Evolutionary conservation across 1,140 invertebrate species (phyloP), one percentile per base, ranked within the genome.

Genomic region (Orussus abietinus): DNA sequence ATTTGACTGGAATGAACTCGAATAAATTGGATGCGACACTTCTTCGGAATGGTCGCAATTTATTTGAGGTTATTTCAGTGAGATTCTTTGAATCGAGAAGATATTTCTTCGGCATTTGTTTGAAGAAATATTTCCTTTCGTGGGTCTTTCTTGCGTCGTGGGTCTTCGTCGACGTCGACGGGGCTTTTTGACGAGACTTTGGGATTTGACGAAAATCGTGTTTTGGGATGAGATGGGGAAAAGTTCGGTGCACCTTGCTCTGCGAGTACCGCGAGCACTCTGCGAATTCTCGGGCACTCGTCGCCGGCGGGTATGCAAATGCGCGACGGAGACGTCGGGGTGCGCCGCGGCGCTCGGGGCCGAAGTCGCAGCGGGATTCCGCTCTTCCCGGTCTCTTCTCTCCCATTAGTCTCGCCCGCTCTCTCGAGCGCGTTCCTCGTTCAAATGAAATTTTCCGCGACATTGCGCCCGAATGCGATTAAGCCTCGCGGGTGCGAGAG

Each of bases 381-480:
- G 5, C 31, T 34, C 18, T 20, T 31, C n/a, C 31, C 25, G 15
- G 15, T 31, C 21, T 13, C 4, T 37, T 20, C n/a, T n/a, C n/a
- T n/a, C n/a, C n/a, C n/a, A n/a, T n/a, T 13, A n/a, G 28, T 31
- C 20, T 12, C 26, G 10, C 39, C 6, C 42, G 13, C 42, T 7
- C 15, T 38, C 37, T 31, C 15, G 18, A n/a, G n/a, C 41, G 35
- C 51, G 54, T 59, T 45, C 55, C 59, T 41, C 46, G 51, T 43
- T 59, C 58, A 62, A 68, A 74, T 72, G 66, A 73, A 74, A 74
- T 74, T 74, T 74, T 73, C 69, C 68, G 57, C 65, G 62, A 73
- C 69, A 73, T 73, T 74, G 70, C 67, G 55, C 62, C 54, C 61
- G 61, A 74, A 74, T 68, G 60, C 65, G 72, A 74, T 73, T 73